A percentile compares a stretch with the other conserved stretches of the same genome.
phyloP scores from a whole-genome alignment of 2,113 vertebrate species.

The Daboia siamensis region DNA sequence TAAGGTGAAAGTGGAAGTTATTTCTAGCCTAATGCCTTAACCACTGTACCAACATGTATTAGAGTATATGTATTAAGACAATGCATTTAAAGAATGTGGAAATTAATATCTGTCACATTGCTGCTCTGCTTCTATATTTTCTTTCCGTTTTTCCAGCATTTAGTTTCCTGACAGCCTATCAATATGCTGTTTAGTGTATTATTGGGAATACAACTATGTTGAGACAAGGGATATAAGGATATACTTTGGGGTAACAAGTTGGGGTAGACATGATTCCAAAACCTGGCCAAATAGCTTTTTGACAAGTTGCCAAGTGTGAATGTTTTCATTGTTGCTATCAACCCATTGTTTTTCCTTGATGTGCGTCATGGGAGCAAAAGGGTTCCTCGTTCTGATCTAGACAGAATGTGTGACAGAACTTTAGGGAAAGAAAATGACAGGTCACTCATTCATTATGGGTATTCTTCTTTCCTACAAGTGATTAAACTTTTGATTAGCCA shows the following conservation, averaged over 20 bases:
- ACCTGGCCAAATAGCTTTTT: not conserved
- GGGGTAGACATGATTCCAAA: not conserved
- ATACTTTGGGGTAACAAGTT: not conserved
- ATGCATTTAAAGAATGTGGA: not conserved
- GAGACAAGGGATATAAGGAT: not conserved
- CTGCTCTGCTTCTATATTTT: not conserved
- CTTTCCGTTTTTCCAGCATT: not conserved
- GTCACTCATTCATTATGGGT: not conserved
- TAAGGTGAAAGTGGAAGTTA: not conserved
- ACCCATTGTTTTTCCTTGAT: not conserved
- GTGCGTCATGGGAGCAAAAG: not conserved
- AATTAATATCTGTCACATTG: not conserved
- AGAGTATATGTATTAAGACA: not conserved
- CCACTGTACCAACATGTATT: not conserved
- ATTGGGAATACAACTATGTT: not conserved
- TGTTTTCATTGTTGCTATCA: not conserved
- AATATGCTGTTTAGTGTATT: not conserved
- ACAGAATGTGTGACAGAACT: not conserved
- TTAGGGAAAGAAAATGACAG: not conserved
- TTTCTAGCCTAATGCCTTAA: not conserved
- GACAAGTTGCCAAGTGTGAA: not conserved
- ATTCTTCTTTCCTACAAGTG: not conserved
- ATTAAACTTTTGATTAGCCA: not conserved
- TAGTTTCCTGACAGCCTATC: not conserved
- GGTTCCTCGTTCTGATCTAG: not conserved